Evolutionary conservation across 2,113 vertebrate species (phyloP), one percentile per base, ranked within the genome.

Genomic region (Neodon shergylaensis): DNA sequence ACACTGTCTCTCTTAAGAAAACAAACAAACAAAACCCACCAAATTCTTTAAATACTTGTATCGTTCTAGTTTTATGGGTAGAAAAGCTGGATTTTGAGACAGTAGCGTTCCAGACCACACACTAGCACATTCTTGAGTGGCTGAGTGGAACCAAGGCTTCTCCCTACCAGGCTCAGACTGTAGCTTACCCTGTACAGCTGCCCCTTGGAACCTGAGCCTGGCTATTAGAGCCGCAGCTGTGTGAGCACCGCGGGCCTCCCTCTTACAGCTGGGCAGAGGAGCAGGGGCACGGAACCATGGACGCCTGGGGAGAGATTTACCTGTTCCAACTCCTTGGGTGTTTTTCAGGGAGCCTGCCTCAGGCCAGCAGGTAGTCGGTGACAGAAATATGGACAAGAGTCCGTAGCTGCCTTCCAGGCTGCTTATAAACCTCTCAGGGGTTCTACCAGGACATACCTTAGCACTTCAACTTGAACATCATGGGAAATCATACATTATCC

Each of bases 321-420:
- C 72, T 78, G 9, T 22, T 74, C 49, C 24, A 61, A 42, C 10
- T 66, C 47, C 61, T 19, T 94, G 33, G 81, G 63, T 90, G 77
- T 70, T 90, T 68, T 63, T 83, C 31, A 76, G 33, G 73, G 33
- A 74, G 54, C 4, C 61, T 73, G n/a, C 22, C 39, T 66, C n/a
- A 83, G 12, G 28, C 58, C 33, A 79, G 44, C 47, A 87, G 47
- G 42, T 79, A 66, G 26, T 78, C 82, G 92, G 26, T 82, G 61
- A 88, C 54, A 65, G 65, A 94, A 92, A n/a, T 81, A 93, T 10
- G 61, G 61, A 77, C 31, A 94, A 73, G 36, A 92, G 39, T 74
- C 36, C 33, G 2, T 19, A 76, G 44, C 63, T 58, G 24, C 79
- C 26, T 36, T 83, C 68, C 22, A 61, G 61, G 17, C 21, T 93